Percentiles rank a stretch among this genome's conserved stretches.
Evolutionary conservation across 2,888 invertebrate species (phyloP).

Genomic region (Boloria selene): DNA sequence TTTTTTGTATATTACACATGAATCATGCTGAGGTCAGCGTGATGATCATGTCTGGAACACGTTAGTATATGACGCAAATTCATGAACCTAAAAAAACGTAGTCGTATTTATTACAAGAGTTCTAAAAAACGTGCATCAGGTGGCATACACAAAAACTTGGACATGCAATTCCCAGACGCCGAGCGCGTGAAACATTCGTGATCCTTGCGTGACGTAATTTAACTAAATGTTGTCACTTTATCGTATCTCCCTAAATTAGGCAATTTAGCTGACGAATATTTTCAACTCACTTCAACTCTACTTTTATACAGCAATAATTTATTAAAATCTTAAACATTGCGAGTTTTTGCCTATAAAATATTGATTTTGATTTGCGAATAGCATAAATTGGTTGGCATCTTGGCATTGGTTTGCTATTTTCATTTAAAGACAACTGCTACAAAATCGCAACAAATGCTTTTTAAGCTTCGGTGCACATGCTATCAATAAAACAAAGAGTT

Average conservation of each 20-base stretch:
- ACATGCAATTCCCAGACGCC: slow-evolving; percentile 45
- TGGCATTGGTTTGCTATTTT: too few relatives aligned
- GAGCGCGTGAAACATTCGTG: slow-evolving; percentile 60
- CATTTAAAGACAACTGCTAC: too few relatives aligned
- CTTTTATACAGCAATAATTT: too few relatives aligned
- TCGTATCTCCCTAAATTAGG: slow-evolving; percentile 11
- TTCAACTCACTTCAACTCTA: too few relatives aligned
- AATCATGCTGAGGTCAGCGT: slow-evolving; percentile 2
- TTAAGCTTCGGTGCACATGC: too few relatives aligned
- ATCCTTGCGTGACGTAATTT: slow-evolving; percentile 51
- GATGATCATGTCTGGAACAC: slow-evolving; percentile 12
- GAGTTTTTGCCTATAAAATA: too few relatives aligned
- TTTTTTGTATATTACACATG: not conserved
- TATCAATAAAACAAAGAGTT: too few relatives aligned
- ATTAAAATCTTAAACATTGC: too few relatives aligned
- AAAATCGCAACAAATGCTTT: too few relatives aligned
- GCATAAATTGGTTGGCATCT: too few relatives aligned
- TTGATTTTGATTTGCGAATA: too few relatives aligned
- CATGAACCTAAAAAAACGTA: slow-evolving; percentile 14
- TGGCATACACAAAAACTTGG: slow-evolving; percentile 33
- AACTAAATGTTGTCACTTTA: slow-evolving; percentile 39
- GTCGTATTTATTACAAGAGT: not conserved
- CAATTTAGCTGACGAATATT: too few relatives aligned
- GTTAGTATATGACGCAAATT: slow-evolving; percentile 23
- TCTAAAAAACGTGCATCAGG: slow-evolving; percentile 21